These are phyloP conservation scores for Leucoma salicis DNA, from an alignment of 2,888 invertebrate species.

Conservation along the genomic window DNA sequence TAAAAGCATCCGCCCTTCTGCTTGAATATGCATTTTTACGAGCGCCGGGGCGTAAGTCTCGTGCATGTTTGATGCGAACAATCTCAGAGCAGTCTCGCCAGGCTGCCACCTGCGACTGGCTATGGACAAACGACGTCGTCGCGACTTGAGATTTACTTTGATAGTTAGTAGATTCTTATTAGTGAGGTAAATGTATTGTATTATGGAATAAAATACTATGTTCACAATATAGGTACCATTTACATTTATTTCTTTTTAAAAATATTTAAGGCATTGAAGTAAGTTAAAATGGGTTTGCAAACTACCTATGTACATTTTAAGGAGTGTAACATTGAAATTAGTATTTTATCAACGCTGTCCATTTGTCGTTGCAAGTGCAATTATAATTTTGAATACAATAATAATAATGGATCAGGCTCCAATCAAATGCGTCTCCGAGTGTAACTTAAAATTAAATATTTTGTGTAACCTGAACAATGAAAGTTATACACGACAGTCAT, in stretches of 20 bases:
- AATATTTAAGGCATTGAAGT: too few relatives aligned
- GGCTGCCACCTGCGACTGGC: conserved; percentile 39
- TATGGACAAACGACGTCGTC: conserved; percentile 10
- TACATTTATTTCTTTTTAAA: too few relatives aligned
- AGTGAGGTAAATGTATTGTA: conserved; percentile 1
- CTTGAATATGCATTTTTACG: conserved; percentile 82
- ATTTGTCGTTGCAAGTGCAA: too few relatives aligned
- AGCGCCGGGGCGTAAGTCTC: conserved; percentile 56
- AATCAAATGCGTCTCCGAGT: too few relatives aligned
- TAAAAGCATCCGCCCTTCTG: conserved; percentile 71
- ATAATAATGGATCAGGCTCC: too few relatives aligned
- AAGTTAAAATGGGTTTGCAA: too few relatives aligned
- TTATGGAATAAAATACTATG: too few relatives aligned
- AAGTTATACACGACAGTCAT: conserved; percentile 54
- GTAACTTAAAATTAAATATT: conserved; percentile 34
- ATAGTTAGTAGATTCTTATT: conserved; percentile 1
- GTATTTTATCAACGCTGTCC: too few relatives aligned
- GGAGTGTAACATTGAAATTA: too few relatives aligned
- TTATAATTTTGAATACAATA: too few relatives aligned
- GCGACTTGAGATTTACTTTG: conserved; percentile 19
- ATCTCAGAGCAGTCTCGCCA: conserved; percentile 53
- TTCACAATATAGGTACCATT: too few relatives aligned
- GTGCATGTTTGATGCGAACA: conserved; percentile 76
- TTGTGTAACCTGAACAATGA: conserved; percentile 42
- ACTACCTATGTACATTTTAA: too few relatives aligned